Base-by-base conservation (phyloP, 2,113 vertebrate species). In the Prunella himalayana region DNA sequence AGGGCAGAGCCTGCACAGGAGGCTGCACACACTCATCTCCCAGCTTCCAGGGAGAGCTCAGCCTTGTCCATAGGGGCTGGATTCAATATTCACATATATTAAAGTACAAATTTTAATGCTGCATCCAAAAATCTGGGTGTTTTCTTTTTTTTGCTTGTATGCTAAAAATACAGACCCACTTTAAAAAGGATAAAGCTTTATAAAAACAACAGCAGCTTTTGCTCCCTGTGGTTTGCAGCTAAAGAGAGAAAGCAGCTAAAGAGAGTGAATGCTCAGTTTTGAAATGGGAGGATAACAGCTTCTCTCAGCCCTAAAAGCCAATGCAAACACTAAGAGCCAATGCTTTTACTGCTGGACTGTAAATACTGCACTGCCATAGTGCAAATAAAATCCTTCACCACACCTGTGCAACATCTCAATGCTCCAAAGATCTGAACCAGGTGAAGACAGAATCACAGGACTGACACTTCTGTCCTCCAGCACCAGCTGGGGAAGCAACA, bases 1-100 rank as follows among this genome's bases (percentile, higher is more conserved):
- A 0, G 25, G 25, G 33, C 1, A 2, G 3, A 90, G 50, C 3
- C 50, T 42, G 50, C 45, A 39, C 28, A 31, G 31, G 17, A 17
- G 13, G 11, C 3, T 59, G 75, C 50, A 37, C 35, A 24, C 37
- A 44, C 4, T 11, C 45, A 44, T 11, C 37, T 53, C 35, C 66
- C 39, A 59, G 39, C 30, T 42, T n/a, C 77, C 15, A 23, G 24
- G 31, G 13, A 42, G 15, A 54, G 35, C 37, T 86, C 53, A 68
- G 85, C 64, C 54, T 42, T 27, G 20, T 35, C 21, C 78, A 18
- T 2, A 24, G 54, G 15, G 30, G 11, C 54, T 47, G 37, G 28
- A 27, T 21, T 37, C 5, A 54, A 47, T 35, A 47, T 33, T 31
- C 33, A 41, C 7, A 9, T 10, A 27, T 7, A 27, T 8, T 5